Conservation (phyloP, 2,797 vertebrate genomes). For the Pangasius djambal region DNA sequence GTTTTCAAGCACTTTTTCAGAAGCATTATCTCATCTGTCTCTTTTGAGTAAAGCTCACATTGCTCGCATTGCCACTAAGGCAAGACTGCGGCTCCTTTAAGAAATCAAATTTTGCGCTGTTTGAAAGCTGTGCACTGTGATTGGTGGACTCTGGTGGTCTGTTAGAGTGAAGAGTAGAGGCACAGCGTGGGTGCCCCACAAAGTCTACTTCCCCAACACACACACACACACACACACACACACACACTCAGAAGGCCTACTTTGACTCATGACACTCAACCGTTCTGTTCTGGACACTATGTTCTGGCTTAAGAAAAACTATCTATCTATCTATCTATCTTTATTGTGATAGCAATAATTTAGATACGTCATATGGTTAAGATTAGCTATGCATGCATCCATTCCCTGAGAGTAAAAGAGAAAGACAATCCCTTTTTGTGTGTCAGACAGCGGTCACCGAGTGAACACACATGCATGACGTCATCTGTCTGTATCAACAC, state of each 20-base stretch:
- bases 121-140: conserved; percentile 63
- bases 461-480: conserved; percentile 37
- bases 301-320: neutral
- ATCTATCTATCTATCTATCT: conserved; percentile 22
- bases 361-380: conserved; percentile 13
- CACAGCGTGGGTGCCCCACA: conserved; percentile 67
- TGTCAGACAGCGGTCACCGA: conserved; percentile 35
- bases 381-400: conserved; percentile 12
- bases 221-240: neutral
- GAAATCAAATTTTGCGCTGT: conserved; percentile 79
- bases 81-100: conserved; percentile 75
- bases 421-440: conserved; percentile 14
- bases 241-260: neutral
- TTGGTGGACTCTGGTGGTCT: conserved; percentile 74
- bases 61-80: conserved; percentile 45
- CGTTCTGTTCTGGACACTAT: neutral
- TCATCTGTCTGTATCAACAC: conserved; percentile 47
- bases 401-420: neutral
- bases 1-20: neutral
- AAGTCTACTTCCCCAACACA: conserved; percentile 47
- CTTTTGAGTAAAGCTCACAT: neutral
- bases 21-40: neutral
- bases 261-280: neutral
- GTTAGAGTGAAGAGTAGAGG: conserved; percentile 73
- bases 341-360: neutral